Evolutionary conservation across 2,888 invertebrate genomes (phyloP).

Genomic region (Drosophila tanythrix): DNA sequence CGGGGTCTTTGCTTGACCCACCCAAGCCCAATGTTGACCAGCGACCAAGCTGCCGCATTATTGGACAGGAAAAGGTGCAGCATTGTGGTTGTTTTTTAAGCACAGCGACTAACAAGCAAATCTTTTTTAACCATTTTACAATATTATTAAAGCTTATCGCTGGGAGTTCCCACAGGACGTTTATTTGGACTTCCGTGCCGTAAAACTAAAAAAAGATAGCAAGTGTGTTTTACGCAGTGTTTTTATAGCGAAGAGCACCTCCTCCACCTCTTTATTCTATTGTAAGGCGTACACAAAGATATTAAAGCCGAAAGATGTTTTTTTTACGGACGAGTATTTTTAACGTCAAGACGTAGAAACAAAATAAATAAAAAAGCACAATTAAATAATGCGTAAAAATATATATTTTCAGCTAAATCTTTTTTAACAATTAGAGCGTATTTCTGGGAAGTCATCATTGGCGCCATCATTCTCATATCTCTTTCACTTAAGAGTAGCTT

Average conservation of each 20-base stretch:
- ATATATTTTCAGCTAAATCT: slow-evolving; percentile 13
- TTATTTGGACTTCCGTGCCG: not conserved
- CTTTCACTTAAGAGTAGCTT: not conserved
- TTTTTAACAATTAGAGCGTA: slow-evolving; percentile 4
- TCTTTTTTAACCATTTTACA: slow-evolving; percentile 14
- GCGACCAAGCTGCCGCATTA: slow-evolving; percentile 17
- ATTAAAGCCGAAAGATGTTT: not conserved
- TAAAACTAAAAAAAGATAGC: not conserved
- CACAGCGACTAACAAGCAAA: slow-evolving; percentile 29
- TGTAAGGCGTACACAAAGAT: not conserved
- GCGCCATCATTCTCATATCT: not conserved
- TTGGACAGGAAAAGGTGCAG: slow-evolving; percentile 63
- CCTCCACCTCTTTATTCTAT: not conserved
- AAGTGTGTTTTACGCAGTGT: not conserved
- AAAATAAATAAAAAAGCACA: not conserved
- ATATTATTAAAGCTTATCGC: slow-evolving; percentile 11
- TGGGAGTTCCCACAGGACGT: not conserved
- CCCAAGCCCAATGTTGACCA: slow-evolving; percentile 26
- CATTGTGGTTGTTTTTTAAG: slow-evolving; percentile 33
- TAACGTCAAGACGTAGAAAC: not conserved
- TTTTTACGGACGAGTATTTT: not conserved
- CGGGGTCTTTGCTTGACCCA: slow-evolving; percentile 5
- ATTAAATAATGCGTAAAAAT: slow-evolving; percentile 1
- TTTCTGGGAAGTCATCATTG: not conserved
- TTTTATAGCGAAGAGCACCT: not conserved